phyloP scores from a whole-genome alignment of 2,113 vertebrate species.

The Polyodon spathula region DNA sequence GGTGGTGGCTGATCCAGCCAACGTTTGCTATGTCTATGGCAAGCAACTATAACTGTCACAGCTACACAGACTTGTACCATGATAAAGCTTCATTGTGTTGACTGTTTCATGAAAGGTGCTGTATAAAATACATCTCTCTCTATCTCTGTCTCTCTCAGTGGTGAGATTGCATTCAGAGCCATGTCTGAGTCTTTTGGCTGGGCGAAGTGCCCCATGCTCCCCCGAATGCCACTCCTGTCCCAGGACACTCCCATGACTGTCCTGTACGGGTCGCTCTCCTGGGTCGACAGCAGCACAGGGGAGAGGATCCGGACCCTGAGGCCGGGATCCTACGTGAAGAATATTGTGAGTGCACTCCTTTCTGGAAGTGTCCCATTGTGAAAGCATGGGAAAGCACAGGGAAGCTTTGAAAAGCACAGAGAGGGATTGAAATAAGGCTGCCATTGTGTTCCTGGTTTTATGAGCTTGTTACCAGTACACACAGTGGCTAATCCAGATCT shows the following conservation, averaged over 20 bases:
- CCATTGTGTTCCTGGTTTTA: no score
- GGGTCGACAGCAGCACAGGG: constrained; percentile 74
- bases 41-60: no score
- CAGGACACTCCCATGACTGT: constrained; percentile 69
- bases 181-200: constrained; percentile 75
- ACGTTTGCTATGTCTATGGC: no score
- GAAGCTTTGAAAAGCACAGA: no score
- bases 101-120: background rate
- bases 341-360: constrained; percentile 54
- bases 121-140: background rate
- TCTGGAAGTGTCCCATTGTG: no score
- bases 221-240: constrained; percentile 66
- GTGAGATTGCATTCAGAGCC: constrained; percentile 76
- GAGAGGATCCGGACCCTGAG: constrained; percentile 54
- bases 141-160: constrained; percentile 42
- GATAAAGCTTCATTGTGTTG: background rate
- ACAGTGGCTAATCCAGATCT: no score
- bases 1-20: no score
- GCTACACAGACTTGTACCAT: background rate
- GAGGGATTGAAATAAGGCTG: no score
- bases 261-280: constrained; percentile 73
- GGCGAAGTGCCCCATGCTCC: constrained; percentile 80
- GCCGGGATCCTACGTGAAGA: constrained; percentile 47
- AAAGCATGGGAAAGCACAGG: no score
- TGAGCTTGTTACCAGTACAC: no score